Percentiles rank a stretch among this genome's conserved stretches.
Evolutionary conservation across 2,888 invertebrate species (phyloP).

Genomic region (Liodrosophila aerea): DNA sequence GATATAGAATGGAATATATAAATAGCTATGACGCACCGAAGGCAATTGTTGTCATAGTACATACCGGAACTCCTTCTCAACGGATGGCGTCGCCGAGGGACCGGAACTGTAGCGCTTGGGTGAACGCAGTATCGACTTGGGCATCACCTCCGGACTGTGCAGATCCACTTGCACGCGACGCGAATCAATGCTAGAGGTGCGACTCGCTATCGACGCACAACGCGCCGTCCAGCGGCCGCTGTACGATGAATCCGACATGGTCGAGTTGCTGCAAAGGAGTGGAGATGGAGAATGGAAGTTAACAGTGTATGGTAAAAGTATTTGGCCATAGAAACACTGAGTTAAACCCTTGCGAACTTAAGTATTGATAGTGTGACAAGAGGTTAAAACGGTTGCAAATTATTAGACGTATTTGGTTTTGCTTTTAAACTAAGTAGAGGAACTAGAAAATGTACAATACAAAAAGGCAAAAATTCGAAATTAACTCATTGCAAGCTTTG

Average conservation of each 20-base stretch:
- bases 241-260: conserved; percentile 81
- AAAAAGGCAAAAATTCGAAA: too few relatives aligned
- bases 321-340: too few relatives aligned
- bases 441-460: too few relatives aligned
- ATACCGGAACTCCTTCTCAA: conserved; percentile 82
- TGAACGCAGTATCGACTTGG: conserved; percentile 79
- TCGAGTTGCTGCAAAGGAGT: conserved; percentile 73
- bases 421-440: too few relatives aligned
- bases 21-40: too few relatives aligned
- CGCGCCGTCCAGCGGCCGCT: conserved; percentile 81
- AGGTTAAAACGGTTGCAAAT: too few relatives aligned
- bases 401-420: too few relatives aligned
- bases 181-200: conserved; percentile 82
- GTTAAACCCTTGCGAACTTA: too few relatives aligned
- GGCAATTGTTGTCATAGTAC: too few relatives aligned
- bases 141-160: conserved; percentile 81
- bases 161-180: conserved; percentile 81
- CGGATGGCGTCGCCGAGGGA: conserved; percentile 81
- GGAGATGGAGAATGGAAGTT: background rate
- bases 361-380: too few relatives aligned
- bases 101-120: conserved; percentile 80
- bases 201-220: conserved; percentile 80
- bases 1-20: background rate
- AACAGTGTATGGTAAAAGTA: too few relatives aligned
- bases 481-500: too few relatives aligned